Base-by-base conservation (phyloP, 2,797 vertebrate species). In the Chelmon rostratus region DNA sequence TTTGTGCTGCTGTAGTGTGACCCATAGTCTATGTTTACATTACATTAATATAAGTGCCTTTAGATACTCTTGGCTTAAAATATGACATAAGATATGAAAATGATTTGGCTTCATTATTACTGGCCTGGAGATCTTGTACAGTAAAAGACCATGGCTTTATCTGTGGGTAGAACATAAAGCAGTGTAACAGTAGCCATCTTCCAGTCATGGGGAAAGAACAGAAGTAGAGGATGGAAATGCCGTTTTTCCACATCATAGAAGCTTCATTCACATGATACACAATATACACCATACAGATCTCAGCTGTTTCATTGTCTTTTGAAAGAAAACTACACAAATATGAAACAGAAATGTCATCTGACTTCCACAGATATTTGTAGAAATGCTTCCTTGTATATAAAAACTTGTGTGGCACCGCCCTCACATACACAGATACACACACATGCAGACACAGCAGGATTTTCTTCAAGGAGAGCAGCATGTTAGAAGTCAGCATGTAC, bases 1-100 rank as follows among this genome's bases (percentile, higher is more conserved):
- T 59, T 83, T 88, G 86, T 87, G 83, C 78, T 85, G 79, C 77
- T 79, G 35, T 53, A 56, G 35, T 82, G 65, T 57, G 31, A 54
- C 38, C 31, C 71, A 40, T 54, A 42, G 18, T 49, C 15, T 47
- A 31, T 28, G 23, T 66, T 79, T 47, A 64, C 40, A 38, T 75
- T 37, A 38, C 71, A 37, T 19, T 52, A 54, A 53, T 67, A 66
- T 8, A 69, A 76, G 62, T 49, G 63, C 56, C 64, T 76, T 47
- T 66, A 62, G 25, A 38, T 38, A 61, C 69, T 73, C 61, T 77
- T 83, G 21, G 40, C 31, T 57, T 77, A 54, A 77, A 72, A 68
- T 72, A 78, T 62, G 54, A 73, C 15, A n/a, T 57, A 47, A 67
- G 31, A 69, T 40, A 80, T 56, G 57, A 78, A 73, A 53, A 76